Conservation (phyloP, 2,888 invertebrate genomes). For the Eubasilissa splendida region DNA sequence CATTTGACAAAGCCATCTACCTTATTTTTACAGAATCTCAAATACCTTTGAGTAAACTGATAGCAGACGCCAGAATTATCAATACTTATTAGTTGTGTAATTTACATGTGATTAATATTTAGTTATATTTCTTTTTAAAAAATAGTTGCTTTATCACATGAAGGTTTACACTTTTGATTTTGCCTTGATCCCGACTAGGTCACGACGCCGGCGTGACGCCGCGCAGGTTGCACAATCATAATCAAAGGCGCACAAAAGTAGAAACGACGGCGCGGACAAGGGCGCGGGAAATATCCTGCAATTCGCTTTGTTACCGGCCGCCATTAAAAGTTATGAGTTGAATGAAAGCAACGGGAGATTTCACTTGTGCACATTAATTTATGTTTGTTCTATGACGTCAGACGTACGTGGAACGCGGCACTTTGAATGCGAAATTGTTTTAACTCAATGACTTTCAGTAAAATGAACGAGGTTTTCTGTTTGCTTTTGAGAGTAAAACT, state of each 20-base stretch:
- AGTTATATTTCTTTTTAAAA: too few relatives aligned
- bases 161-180: too few relatives aligned
- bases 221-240: constrained; percentile 2
- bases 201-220: background rate
- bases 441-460: constrained; percentile 2
- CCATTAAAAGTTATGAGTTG: constrained; percentile 50
- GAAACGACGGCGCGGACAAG: constrained; percentile 18
- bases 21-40: too few relatives aligned
- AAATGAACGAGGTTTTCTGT: constrained; percentile 5
- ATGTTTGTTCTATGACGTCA: constrained; percentile 8
- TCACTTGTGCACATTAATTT: constrained; percentile 31
- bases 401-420: constrained; percentile 19
- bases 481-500: constrained; percentile 6
- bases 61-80: too few relatives aligned
- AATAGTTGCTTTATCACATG: too few relatives aligned
- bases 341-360: constrained; percentile 31
- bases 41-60: too few relatives aligned
- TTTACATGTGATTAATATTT: too few relatives aligned
- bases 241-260: constrained; percentile 16
- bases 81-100: too few relatives aligned
- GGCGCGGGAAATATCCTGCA: constrained; percentile 7
- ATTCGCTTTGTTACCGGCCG: constrained; percentile 46
- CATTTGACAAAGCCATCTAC: too few relatives aligned
- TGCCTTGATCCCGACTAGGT: background rate
- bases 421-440: constrained; percentile 11